These are phyloP conservation scores for Parascotia fuliginaria DNA, from an alignment of 2,888 invertebrate genomes.

Conservation along the genomic window DNA sequence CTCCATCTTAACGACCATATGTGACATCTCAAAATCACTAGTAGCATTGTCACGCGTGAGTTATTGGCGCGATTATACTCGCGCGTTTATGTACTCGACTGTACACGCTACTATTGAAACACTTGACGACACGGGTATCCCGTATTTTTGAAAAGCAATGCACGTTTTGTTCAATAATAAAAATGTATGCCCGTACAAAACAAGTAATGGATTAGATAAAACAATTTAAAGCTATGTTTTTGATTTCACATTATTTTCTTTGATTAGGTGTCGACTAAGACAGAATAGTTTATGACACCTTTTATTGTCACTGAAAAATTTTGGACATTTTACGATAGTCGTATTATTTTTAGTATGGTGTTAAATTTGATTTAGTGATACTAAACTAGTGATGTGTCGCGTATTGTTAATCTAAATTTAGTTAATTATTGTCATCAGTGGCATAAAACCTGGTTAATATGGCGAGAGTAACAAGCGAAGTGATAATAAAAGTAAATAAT, in stretches of 20 bases:
- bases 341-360: conserved; percentile 36
- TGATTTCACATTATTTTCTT: conserved; percentile 8
- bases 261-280: conserved; percentile 37
- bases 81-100: conserved; percentile 41
- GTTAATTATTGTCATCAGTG: too few relatives aligned
- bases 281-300: conserved; percentile 35
- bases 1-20: conserved; percentile 42
- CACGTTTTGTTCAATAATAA: background rate
- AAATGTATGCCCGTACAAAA: background rate
- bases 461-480: too few relatives aligned
- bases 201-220: conserved; percentile 9
- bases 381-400: conserved; percentile 22
- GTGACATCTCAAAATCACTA: conserved; percentile 56
- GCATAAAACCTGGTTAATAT: too few relatives aligned
- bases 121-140: background rate
- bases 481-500: too few relatives aligned
- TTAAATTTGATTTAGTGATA: conserved; percentile 44
- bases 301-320: conserved; percentile 29
- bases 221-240: conserved; percentile 1
- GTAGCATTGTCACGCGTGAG: conserved; percentile 47
- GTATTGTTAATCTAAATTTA: conserved; percentile 34
- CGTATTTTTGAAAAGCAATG: conserved; percentile 11
- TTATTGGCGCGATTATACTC: conserved; percentile 51
- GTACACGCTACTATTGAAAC: conserved; percentile 21
- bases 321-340: conserved; percentile 23